Conservation (phyloP, 2,113 vertebrate species). For the Melanerpes formicivorus region DNA sequence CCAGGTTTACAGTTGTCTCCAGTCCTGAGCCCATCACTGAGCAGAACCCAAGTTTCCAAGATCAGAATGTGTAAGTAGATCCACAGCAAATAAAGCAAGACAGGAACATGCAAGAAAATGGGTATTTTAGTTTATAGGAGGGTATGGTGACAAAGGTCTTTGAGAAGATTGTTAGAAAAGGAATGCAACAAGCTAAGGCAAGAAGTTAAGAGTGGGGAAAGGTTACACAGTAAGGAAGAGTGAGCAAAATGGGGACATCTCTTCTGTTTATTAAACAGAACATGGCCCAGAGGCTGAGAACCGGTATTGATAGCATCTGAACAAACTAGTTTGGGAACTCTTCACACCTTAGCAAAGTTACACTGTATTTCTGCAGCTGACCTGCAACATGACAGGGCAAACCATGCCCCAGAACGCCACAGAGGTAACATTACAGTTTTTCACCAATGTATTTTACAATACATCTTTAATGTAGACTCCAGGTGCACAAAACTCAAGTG, state of each 20-base stretch:
- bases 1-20: background rate
- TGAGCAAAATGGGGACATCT: background rate
- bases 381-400: background rate
- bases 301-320: background rate
- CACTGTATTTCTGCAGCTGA: background rate
- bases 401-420: background rate
- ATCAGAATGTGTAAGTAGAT: background rate
- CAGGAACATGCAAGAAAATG: background rate
- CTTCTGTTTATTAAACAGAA: background rate
- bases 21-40: background rate
- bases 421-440: background rate
- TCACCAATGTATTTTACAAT: background rate
- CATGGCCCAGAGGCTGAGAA: background rate
- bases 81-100: background rate
- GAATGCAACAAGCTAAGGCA: background rate
- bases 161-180: background rate
- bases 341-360: background rate
- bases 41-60: background rate
- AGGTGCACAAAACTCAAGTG: background rate
- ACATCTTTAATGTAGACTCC: background rate
- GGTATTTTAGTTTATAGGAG: background rate
- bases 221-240: background rate
- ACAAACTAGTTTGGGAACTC: background rate
- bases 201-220: background rate
- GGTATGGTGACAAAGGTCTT: background rate